Percentiles rank a stretch among this genome's conserved stretches.
phyloP scores from a whole-genome alignment of 2,113 vertebrate genomes.

The Lycaon pictus region DNA sequence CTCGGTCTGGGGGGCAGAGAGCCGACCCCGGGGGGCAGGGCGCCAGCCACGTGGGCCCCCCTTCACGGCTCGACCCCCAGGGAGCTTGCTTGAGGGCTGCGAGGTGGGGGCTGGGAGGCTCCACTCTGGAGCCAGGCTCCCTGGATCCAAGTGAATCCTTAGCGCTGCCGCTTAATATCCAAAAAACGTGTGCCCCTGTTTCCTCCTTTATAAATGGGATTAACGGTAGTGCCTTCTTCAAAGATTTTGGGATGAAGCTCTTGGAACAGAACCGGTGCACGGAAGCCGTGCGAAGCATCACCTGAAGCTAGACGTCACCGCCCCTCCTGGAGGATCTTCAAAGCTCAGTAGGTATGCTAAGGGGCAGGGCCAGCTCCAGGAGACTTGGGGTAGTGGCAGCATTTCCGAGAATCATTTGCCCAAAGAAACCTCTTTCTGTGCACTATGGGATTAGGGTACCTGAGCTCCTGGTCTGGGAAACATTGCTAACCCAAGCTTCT shows the following conservation, averaged over 20 bases:
- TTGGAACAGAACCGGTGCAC: neutral
- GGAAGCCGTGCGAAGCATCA: neutral
- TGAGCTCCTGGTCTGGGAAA: neutral
- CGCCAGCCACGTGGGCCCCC: fast-evolving
- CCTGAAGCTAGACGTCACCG: neutral
- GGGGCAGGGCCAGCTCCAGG: no score
- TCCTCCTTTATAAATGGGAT: neutral
- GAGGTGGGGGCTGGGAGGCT: no score
- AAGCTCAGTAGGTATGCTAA: neutral
- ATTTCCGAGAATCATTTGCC: neutral
- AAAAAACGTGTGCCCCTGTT: neutral
- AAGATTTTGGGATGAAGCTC: neutral
- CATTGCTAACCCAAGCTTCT: neutral
- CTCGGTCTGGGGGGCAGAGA: neutral
- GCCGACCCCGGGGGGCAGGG: no score
- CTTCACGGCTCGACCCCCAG: fast-evolving
- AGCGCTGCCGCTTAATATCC: neutral
- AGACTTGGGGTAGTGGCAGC: neutral
- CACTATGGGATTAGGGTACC: neutral
- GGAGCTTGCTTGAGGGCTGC: fast-evolving
- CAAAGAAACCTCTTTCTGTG: neutral
- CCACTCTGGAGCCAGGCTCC: neutral
- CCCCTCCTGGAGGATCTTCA: neutral
- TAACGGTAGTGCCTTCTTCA: neutral
- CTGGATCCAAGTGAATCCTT: neutral